Evolutionary conservation across 1,140 invertebrate genomes (phyloP), one percentile per base, ranked within the genome.

Genomic region (Zaprionus vittiger): DNA sequence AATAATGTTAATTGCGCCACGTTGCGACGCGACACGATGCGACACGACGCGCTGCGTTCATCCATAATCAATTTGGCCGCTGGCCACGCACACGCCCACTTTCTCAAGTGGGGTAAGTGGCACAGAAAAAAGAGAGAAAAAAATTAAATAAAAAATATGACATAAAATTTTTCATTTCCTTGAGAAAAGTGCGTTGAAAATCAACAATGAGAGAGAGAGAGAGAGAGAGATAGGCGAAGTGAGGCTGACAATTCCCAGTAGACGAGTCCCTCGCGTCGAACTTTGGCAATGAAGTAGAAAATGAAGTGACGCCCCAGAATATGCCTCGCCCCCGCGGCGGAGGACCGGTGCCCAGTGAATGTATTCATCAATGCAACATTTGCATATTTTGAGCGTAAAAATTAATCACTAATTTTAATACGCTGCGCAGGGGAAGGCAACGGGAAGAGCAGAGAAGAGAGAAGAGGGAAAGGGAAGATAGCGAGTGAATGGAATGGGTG

Each of bases 321-420:
- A 63, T 41, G 73, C 54, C 59, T 61, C 73, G 60, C 73, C 49
- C 44, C 55, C 12, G 37, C 41, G 14, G 37, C 15, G 24, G 24
- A 56, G 20, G 31, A 11, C 22, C 15, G 55, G 17, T 49, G 72
- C 22, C 69, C 64, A 63, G 44, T 82, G 82, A 91, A 91, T 91
- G 82, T 91, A 91, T 91, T 91, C 86, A 91, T 91, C 83, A 90
- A 90, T 90, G 85, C 80, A 89, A 89, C 84, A 91, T 91, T 91
- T 91, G 73, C 90, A 91, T 91, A 91, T 91, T 91, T 80, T 60
- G 77, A 77, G 83, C 85, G 85, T 91, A 91, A 91, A 91, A 91
- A 91, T 91, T 91, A 91, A 91, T 91, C 90, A 91, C 90, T 91
- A 91, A 91, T 91, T 91, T 90, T 91, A 91, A 91, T 91, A 91